A percentile compares a stretch with the other conserved stretches of the same genome.
These are phyloP conservation scores for Hirtodrosophila cameraria DNA, from an alignment of 2,888 invertebrate species.

Conservation along the genomic window DNA sequence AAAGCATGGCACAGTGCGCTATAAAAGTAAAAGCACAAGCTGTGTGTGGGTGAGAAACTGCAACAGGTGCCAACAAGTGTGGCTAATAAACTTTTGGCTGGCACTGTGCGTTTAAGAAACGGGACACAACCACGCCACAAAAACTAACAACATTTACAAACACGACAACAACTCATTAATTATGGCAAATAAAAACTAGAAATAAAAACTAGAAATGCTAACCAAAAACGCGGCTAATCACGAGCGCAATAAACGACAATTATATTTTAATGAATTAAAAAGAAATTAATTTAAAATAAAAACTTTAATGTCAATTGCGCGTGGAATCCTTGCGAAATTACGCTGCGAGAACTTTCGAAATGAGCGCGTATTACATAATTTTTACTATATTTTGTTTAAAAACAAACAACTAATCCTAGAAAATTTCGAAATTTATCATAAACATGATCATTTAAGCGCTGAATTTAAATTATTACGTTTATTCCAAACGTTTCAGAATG, in stretches of 20 bases:
- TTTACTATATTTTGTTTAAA: too few relatives aligned
- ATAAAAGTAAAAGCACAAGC: conserved; percentile 23
- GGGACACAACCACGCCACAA: conserved; percentile 43
- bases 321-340: too few relatives aligned
- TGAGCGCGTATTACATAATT: too few relatives aligned
- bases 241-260: not conserved
- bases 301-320: too few relatives aligned
- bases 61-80: conserved; percentile 51
- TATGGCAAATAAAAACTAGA: conserved; percentile 43
- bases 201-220: conserved; percentile 27
- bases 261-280: too few relatives aligned
- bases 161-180: conserved; percentile 57
- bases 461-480: too few relatives aligned
- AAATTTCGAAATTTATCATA: too few relatives aligned
- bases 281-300: too few relatives aligned
- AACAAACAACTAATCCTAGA: too few relatives aligned
- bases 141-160: conserved; percentile 49
- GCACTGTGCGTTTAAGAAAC: conserved; percentile 27
- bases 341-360: too few relatives aligned
- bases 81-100: conserved; percentile 30
- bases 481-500: too few relatives aligned
- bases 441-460: too few relatives aligned
- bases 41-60: conserved; percentile 29
- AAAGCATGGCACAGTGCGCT: conserved; percentile 22
- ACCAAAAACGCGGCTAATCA: not conserved